Percentiles rank a stretch among this genome's conserved stretches.
Conservation (phyloP, 2,888 invertebrate genomes). For the Scaptomyza caliginosa region DNA sequence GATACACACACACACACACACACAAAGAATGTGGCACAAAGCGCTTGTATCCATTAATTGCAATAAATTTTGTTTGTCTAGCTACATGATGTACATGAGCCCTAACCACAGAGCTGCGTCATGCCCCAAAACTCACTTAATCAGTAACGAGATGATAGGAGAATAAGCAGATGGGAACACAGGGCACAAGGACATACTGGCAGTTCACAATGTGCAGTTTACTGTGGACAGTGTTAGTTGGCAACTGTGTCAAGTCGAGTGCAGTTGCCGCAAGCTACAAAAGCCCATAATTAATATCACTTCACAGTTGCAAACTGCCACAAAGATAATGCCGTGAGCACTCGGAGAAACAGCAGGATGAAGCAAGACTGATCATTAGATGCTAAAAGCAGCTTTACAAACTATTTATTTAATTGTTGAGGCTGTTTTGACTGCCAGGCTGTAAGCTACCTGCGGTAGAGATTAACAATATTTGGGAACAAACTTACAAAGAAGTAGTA, state of each 20-base stretch:
- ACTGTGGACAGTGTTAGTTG: background rate
- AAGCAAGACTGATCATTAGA: background rate
- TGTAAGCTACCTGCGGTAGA: constrained; percentile 1
- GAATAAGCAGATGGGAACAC: background rate
- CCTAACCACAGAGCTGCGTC: constrained; percentile 39
- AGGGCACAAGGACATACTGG: background rate
- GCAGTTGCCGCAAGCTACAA: constrained; percentile 31
- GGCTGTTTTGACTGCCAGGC: constrained; percentile 1
- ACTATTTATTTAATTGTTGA: constrained; percentile 49
- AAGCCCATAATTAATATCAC: constrained; percentile 69
- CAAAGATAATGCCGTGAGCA: constrained; percentile 17
- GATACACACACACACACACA: background rate
- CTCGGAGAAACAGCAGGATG: background rate
- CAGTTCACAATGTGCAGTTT: constrained; percentile 1
- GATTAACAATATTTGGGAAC: background rate
- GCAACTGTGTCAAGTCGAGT: constrained; percentile 21
- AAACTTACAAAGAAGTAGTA: no score
- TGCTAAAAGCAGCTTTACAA: constrained; percentile 28
- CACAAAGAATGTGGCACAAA: background rate
- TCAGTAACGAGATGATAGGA: constrained; percentile 36
- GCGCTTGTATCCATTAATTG: constrained; percentile 24
- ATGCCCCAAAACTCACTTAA: constrained; percentile 53
- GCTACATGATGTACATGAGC: constrained; percentile 1
- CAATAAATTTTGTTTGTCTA: constrained; percentile 17
- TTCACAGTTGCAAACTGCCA: constrained; percentile 53